Evolutionary conservation across 2,888 invertebrate genomes (phyloP), one percentile per base, ranked within the genome.

Genomic region (Xestobium rufovillosum): DNA sequence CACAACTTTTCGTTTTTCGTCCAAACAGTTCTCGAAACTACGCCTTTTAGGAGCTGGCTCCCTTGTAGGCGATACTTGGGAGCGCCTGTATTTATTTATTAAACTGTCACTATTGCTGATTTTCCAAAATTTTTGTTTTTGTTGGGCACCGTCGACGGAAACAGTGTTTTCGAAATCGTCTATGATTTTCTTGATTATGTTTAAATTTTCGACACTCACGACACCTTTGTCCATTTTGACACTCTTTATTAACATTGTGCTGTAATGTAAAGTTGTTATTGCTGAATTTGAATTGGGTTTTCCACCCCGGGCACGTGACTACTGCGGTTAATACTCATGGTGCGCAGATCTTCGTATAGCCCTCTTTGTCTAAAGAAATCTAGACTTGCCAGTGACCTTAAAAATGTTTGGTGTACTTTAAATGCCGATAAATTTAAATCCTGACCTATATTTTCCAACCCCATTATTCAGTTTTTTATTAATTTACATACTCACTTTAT

Each of bases 171-270:
- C 61, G 42, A 62, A 61, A 40, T 63, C 61, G 34, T 59, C 59
- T 30, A 64, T 62, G 15, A 64, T 57, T 36, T 55, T 58, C 42
- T 60, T 59, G 38, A 64, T 62, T 27, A 63, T 62, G 43, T 60
- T 57, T 14, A 64, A 48, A 43, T 64, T 61, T 39, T 61, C 63
- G 36, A 46, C 38, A 13, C 48, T 45, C 13, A 49, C 27, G 31
- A 50, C 40, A 23, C 46, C 42, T 25, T 43, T 41, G 10, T 48
- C 47, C 45, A 42, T 47, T 26, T 48, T 49, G 19, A 43, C 36
- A 32, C 41, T 48, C 35, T 49, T 51, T 35, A 52, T 45, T 33
- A 52, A 40, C 52, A 52, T 52, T 26, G 34, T 45, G 25, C 26
- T 31, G 34, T 35, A 31, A 31, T 31, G 26, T 34, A 12, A 8